Evolutionary conservation across 35 echinoderm and acorn worm species (phyloP).

Genomic region (Chiridota heheva): DNA sequence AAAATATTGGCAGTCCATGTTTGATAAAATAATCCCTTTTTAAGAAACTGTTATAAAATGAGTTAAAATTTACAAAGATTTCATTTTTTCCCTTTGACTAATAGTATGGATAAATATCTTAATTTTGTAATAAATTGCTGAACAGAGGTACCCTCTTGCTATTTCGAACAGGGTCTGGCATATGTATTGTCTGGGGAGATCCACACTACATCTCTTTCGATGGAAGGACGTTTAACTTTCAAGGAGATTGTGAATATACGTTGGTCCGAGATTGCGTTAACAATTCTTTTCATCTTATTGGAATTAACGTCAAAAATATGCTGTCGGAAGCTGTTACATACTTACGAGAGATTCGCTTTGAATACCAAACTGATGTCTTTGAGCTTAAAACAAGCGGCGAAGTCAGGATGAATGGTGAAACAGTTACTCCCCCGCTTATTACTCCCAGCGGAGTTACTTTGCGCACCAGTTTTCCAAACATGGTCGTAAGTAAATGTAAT

Average conservation of each 20-base stretch:
- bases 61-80: neutral
- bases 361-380: no score
- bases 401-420: no score
- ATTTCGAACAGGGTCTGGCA: conserved; percentile 22
- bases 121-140: no score
- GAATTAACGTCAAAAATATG: no score
- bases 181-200: conserved; percentile 69
- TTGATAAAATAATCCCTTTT: neutral
- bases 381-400: no score
- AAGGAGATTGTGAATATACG: conserved; percentile 63
- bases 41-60: neutral
- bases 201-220: conserved; percentile 84
- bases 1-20: neutral
- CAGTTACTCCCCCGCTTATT: no score
- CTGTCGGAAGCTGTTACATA: neutral
- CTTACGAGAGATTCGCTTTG: conserved; percentile 56
- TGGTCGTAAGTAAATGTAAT: no score
- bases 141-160: neutral
- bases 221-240: conserved; percentile 50
- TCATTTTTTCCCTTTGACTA: neutral
- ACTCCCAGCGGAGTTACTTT: conserved; percentile 34
- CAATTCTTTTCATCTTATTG: no score
- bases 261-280: conserved; percentile 53
- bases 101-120: no score
- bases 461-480: neutral